Evolutionary conservation across 2,888 invertebrate species (phyloP), one percentile per base, ranked within the genome.

Genomic region (Acrocyrtus sp.): DNA sequence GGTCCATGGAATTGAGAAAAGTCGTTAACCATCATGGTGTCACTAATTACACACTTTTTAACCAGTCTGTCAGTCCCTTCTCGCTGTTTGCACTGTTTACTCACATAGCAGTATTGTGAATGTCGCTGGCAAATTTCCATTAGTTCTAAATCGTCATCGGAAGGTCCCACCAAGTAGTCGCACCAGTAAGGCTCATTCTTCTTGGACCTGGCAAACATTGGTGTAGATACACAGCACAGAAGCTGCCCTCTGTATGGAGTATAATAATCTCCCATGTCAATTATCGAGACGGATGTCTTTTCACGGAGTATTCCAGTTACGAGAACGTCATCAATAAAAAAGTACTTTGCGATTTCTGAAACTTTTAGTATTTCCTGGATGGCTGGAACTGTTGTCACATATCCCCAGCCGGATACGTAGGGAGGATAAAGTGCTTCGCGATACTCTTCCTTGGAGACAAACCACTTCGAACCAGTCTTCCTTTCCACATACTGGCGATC

Each of bases 251-350:
- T 88, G 83, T 92, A 90, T 8, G 89, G 88, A 5, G 93, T 87
- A 85, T 89, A 93, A 82, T 88, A 88, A 17, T 87, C 82, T 53
- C 88, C 86, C 17, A 92, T 83, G 60, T 89, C 88, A 48, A 78
- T 47, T 47, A 90, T 84, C 43, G 86, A 84, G n/a, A 91, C 85
- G 22, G 89, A 83, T 24, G 89, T 83, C 27, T 87, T 85, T 61
- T 89, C 85, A 6, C 90, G 87, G 29, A 95, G 84, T 56, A 94
- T 86, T 1, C 96, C 96, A 0, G 95, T 96, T 0, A 96, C 85
- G 83, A 90, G 92, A 50, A 93, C 90, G 83, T 96, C 96, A 82
- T 96, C 96, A 72, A 96, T 94, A 95, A 96, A 96, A 85, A 96
- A 95, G 81, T 90, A 92, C 19, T 87, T 85, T n/a, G 88, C 81